These are phyloP conservation scores for Lordiphosa collinella DNA, from an alignment of 1,140 invertebrate genomes.

Conservation along the genomic window DNA sequence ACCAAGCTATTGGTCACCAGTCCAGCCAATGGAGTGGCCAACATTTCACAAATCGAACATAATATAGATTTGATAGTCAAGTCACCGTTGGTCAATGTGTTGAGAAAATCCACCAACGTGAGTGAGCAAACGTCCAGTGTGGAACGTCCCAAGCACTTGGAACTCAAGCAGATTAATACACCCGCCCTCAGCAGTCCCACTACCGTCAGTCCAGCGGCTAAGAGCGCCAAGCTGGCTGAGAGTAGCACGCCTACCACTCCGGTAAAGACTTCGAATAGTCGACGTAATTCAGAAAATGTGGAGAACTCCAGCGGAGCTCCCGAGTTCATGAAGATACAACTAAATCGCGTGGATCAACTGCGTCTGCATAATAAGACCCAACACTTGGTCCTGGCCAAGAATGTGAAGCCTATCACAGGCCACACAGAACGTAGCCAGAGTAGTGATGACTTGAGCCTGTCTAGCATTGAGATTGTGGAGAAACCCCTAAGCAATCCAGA, in stretches of 20 bases:
- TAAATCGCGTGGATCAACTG: conserved; percentile 83
- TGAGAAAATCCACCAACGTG: conserved; percentile 54
- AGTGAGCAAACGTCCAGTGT: conserved; percentile 17
- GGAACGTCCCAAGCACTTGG: conserved; percentile 51
- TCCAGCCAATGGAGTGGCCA: conserved; percentile 14
- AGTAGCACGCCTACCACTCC: conserved; percentile 35
- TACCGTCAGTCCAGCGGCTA: conserved; percentile 37
- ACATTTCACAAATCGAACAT: conserved; percentile 69
- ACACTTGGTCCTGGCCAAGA: conserved; percentile 83
- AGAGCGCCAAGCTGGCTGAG: conserved; percentile 40
- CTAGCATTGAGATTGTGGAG: conserved; percentile 80
- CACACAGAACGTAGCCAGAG: conserved; percentile 51
- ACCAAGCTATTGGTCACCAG: conserved; percentile 34
- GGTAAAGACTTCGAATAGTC: conserved; percentile 27
- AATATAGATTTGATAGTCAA: conserved; percentile 75
- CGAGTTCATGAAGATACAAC: conserved; percentile 86
- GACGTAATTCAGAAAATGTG: conserved; percentile 36
- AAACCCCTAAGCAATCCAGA: conserved; percentile 12
- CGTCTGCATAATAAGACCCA: conserved; percentile 79
- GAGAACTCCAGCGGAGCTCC: conserved; percentile 79
- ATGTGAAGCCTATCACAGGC: conserved; percentile 56
- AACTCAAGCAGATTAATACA: conserved; percentile 29
- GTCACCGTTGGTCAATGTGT: conserved; percentile 67
- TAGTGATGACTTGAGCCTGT: conserved; percentile 67
- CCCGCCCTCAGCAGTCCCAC: conserved; percentile 23